Base-by-base conservation (phyloP, 2,797 vertebrate species). In the Bradypus variegatus region DNA sequence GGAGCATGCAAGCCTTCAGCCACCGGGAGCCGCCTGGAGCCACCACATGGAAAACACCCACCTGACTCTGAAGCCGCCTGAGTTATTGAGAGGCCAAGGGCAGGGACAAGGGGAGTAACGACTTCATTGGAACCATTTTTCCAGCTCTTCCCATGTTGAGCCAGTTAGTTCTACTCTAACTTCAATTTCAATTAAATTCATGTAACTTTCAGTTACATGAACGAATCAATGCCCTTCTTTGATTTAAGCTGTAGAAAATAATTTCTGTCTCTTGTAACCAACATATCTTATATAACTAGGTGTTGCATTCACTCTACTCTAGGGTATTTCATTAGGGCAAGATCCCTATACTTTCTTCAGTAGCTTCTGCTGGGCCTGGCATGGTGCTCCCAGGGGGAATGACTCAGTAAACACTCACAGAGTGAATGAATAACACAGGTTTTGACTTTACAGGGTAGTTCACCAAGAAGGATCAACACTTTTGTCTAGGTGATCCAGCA, bases 361-460 rank as follows among this genome's bases (percentile, higher is more conserved):
- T 23, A 10, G 58, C 36, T 38, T 69, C 38, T 14, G 2, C 23
- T 16, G 60, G 62, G 23, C 48, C 29, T 18, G 3, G 15, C 10
- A 3, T 0, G 0, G 15, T n/a, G 36, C 64, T n/a, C 53, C 62
- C 48, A 2, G 16, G 65, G n/a, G 38, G 3, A 48, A 18, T 16
- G 60, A 10, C 29, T 19, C 53, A 3, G 5, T 27, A 27, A 29
- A 16, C 1, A 8, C 13, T 48, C 29, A 2, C 0, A 0, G 14
- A 10, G 21, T 89, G 25, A 31, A 36, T 2, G 36, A 75, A 45
- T 1, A 0, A 31, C 27, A 21, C 15, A 0, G 18, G 27, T 29
- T 12, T 5, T 16, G 55, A 58, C 10, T 5, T 4, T 6, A 16
- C 29, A 45, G 38, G 41, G 41, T 36, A 5, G 48, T 4, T 29